These are phyloP conservation scores for Poicephalus meyeri DNA, from an alignment of 2,113 vertebrate genomes.

Conservation along the genomic window DNA sequence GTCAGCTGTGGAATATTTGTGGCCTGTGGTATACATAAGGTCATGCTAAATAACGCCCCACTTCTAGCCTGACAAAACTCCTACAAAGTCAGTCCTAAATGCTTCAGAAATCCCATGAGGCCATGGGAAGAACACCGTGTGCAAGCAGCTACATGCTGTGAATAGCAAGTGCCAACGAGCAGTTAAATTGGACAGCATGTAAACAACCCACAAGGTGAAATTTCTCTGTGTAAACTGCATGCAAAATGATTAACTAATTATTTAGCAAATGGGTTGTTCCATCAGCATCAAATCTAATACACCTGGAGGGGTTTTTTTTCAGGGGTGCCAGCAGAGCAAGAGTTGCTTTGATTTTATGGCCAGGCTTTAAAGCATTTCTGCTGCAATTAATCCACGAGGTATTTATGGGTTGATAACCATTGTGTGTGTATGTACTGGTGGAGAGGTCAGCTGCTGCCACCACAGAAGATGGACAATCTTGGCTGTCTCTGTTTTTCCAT, in stretches of 20 bases:
- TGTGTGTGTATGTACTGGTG: not conserved
- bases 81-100: not conserved
- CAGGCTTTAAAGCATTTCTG: not conserved
- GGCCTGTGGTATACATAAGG: not conserved
- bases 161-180: not conserved
- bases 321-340: not conserved
- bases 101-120: not conserved
- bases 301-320: not conserved
- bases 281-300: not conserved
- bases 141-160: not conserved
- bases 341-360: not conserved
- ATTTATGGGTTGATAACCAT: not conserved
- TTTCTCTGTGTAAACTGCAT: not conserved
- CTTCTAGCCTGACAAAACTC: not conserved
- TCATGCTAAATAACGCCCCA: not conserved
- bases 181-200: constrained; percentile 27
- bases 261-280: not conserved
- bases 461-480: not conserved
- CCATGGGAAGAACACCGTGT: not conserved
- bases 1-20: not conserved
- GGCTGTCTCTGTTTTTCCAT: not conserved
- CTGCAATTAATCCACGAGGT: not conserved
- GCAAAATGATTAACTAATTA: constrained; percentile 1
- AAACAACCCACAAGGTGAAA: not conserved
- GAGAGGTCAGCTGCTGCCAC: not conserved